These are phyloP conservation scores for Acanthaster planci DNA, from an alignment of 35 echinoderm and acorn worm species.

Conservation along the genomic window DNA sequence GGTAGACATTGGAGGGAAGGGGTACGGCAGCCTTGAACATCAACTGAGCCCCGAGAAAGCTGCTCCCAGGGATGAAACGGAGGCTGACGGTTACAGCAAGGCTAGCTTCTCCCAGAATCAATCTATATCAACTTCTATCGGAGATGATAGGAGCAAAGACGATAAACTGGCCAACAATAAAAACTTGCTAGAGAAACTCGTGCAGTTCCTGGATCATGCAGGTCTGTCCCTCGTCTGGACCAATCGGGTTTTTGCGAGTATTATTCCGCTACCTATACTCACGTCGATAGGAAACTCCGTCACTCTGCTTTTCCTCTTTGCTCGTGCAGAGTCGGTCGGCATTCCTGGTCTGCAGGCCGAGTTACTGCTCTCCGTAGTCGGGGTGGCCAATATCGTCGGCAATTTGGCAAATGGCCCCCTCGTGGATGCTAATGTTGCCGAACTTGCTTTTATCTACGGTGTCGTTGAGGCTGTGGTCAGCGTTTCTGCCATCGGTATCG, in stretches of 20 bases:
- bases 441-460: background rate
- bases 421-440: background rate
- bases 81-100: no score
- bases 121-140: background rate
- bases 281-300: background rate
- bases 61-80: no score
- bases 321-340: background rate
- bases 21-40: no score
- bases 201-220: background rate
- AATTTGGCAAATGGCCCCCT: background rate
- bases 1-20: no score
- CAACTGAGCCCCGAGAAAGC: no score
- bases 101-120: background rate
- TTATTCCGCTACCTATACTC: background rate
- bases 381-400: background rate
- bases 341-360: background rate
- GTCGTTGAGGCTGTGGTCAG: no score
- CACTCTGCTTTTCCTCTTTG: background rate
- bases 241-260: constrained; percentile 6
- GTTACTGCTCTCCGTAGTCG: background rate
- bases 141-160: background rate
- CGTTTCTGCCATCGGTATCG: background rate
- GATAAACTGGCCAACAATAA: background rate
- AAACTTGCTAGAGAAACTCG: no score
- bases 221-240: constrained; percentile 23